phyloP scores from a whole-genome alignment of 2,888 invertebrate species.

The Rhaphigaster nebulosa region DNA sequence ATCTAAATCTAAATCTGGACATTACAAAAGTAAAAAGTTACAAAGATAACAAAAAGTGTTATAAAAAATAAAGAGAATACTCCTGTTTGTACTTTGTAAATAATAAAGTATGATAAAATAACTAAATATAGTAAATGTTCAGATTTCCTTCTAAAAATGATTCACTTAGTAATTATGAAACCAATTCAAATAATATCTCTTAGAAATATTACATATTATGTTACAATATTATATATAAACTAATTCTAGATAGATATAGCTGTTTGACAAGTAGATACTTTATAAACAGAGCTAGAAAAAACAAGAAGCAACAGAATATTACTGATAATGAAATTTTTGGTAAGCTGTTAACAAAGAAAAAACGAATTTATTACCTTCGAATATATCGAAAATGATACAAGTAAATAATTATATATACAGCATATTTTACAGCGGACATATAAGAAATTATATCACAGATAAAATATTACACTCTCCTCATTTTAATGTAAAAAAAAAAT shows the following conservation, averaged over 20 bases:
- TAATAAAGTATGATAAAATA: neutral
- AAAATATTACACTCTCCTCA: neutral
- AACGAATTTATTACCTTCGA: neutral
- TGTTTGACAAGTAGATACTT: neutral
- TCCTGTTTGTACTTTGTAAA: neutral
- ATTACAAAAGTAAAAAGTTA: neutral
- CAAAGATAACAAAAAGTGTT: neutral
- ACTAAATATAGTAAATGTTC: neutral
- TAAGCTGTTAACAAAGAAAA: neutral
- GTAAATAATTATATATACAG: conserved; percentile 9
- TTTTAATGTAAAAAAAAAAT: neutral
- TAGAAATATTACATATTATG: neutral
- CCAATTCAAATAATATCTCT: neutral
- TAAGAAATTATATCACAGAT: conserved; percentile 45
- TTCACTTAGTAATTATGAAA: neutral
- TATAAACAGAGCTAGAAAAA: neutral
- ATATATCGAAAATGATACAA: conserved; percentile 25
- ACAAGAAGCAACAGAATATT: neutral
- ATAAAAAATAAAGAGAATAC: neutral
- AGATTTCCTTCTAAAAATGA: neutral
- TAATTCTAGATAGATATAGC: neutral
- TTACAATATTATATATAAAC: too few relatives aligned
- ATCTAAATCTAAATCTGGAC: neutral
- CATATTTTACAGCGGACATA: neutral
- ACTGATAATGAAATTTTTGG: neutral